Evolutionary conservation across 1,140 invertebrate genomes (phyloP).

Genomic region (Geopemphigus sp.): DNA sequence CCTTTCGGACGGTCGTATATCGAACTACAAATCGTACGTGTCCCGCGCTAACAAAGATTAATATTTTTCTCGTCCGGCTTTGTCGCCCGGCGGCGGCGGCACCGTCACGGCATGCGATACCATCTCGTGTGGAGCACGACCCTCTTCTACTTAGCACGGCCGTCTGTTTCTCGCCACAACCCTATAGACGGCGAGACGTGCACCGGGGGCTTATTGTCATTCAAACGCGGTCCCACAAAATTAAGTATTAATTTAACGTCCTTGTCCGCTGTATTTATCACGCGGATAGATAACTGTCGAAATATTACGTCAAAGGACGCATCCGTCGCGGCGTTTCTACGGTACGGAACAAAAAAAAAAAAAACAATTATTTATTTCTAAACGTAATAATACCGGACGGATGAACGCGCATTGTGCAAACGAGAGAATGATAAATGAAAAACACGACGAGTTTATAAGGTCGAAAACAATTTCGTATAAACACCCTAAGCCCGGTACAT

Average conservation of each 20-base stretch:
- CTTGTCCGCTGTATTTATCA: slow-evolving; percentile 19
- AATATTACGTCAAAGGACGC: slow-evolving; percentile 44
- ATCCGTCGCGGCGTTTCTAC: no score
- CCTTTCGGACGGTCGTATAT: slow-evolving; percentile 37
- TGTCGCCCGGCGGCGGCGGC: not conserved
- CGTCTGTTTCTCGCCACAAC: slow-evolving; percentile 30
- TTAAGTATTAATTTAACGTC: slow-evolving; percentile 49
- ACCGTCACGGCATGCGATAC: slow-evolving; percentile 26
- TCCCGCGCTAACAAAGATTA: slow-evolving; percentile 39
- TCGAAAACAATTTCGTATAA: not conserved
- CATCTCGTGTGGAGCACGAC: not conserved
- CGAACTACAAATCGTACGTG: slow-evolving; percentile 22
- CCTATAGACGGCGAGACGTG: not conserved
- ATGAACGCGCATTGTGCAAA: not conserved
- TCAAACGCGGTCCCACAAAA: slow-evolving; percentile 40
- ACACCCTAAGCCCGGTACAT: no score
- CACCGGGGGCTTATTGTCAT: slow-evolving; percentile 27
- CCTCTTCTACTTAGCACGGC: slow-evolving; percentile 45
- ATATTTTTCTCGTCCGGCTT: slow-evolving; percentile 37
- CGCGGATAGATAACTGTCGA: slow-evolving; percentile 39
- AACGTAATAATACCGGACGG: not conserved
- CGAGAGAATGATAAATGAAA: slow-evolving; percentile 19
- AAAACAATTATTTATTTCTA: slow-evolving; percentile 37
- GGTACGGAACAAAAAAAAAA: slow-evolving; percentile 14
- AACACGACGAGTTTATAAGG: not conserved